Percentiles rank a stretch among this genome's conserved stretches.
phyloP scores from a whole-genome alignment of 2,113 vertebrate genomes.

The Rhinichthys klamathensis region DNA sequence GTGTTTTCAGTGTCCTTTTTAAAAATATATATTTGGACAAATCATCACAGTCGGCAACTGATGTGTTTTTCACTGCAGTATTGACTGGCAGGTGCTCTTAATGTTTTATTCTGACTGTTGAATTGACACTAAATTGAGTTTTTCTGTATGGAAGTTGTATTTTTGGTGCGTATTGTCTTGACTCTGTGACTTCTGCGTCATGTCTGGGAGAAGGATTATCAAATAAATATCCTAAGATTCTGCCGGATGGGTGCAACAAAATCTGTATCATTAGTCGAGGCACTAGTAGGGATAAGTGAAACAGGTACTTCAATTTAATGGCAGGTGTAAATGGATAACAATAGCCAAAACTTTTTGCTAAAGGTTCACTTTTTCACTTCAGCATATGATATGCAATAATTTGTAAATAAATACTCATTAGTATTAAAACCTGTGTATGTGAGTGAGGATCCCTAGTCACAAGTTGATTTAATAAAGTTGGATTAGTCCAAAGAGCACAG shows the following conservation, averaged over 20 bases:
- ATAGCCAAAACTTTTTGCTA: background rate
- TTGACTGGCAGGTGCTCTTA: background rate
- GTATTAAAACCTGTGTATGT: background rate
- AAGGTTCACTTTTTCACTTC: background rate
- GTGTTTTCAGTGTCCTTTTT: background rate
- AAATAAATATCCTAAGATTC: background rate
- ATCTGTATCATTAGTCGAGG: background rate
- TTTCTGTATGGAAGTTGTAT: background rate
- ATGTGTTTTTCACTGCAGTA: background rate
- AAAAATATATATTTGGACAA: background rate
- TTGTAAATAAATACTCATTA: background rate
- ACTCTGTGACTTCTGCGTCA: background rate
- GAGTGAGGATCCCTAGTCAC: background rate
- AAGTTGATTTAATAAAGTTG: slow-evolving; percentile 20
- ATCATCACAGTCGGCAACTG: background rate
- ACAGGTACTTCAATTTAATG: background rate
- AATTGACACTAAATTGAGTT: background rate
- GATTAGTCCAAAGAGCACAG: background rate
- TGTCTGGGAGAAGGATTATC: background rate
- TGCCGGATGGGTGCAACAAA: background rate
- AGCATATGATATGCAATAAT: background rate
- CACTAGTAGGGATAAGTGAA: background rate
- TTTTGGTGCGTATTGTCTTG: background rate
- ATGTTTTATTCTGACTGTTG: background rate
- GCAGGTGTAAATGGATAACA: background rate